Conservation (phyloP, 2,797 vertebrate genomes). For the Manis javanica region DNA sequence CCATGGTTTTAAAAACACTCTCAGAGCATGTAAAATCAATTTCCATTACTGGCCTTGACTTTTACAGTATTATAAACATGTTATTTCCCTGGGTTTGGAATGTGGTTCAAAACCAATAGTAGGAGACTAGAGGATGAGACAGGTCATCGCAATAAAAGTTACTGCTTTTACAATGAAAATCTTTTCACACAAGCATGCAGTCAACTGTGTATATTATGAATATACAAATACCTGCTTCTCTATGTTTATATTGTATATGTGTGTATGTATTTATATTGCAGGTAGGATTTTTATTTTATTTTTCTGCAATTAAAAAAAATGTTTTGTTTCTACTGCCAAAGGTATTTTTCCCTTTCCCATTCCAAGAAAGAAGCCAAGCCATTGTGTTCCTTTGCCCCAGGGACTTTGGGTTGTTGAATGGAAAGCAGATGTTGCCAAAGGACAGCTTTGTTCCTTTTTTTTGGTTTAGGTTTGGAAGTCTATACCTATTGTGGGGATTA, state of each 20-base stretch:
- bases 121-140: neutral
- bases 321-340: slow-evolving; percentile 56
- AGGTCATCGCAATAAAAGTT: neutral
- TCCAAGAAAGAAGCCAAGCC: slow-evolving; percentile 65
- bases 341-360: slow-evolving; percentile 59
- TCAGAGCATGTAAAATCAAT: slow-evolving; percentile 80
- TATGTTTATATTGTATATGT: neutral
- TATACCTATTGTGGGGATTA: neutral
- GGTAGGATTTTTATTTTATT: slow-evolving; percentile 19
- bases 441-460: slow-evolving; percentile 19
- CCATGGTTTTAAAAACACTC: slow-evolving; percentile 72
- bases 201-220: slow-evolving; percentile 29
- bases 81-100: slow-evolving; percentile 73
- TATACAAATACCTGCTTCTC: neutral
- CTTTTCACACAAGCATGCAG: slow-evolving; percentile 17
- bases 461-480: slow-evolving; percentile 28
- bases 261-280: neutral
- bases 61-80: slow-evolving; percentile 76
- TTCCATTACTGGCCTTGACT: slow-evolving; percentile 79
- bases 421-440: slow-evolving; percentile 56
- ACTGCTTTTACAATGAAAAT: slow-evolving; percentile 38
- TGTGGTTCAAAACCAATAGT: slow-evolving; percentile 60
- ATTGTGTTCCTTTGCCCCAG: slow-evolving; percentile 67
- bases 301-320: neutral
- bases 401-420: slow-evolving; percentile 49